Conservation (phyloP, 2,888 invertebrate species). For the Bembecia ichneumoniformis region DNA sequence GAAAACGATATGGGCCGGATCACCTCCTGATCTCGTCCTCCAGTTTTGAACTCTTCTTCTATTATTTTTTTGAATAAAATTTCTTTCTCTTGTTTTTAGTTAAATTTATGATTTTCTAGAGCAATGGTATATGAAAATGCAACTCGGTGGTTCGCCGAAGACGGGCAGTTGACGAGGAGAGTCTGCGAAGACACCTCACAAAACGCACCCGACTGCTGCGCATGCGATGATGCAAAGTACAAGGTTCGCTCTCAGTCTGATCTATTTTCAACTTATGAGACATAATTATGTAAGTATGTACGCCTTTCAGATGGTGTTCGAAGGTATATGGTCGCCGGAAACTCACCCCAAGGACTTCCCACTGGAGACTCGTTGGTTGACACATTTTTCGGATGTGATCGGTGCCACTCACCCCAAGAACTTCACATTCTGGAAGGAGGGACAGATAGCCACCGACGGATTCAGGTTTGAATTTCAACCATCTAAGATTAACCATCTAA, state of each 20-base stretch:
- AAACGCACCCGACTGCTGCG: conserved; percentile 80
- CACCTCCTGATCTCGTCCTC: too few relatives aligned
- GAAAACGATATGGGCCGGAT: too few relatives aligned
- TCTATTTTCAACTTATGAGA: neutral
- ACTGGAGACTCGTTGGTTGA: conserved; percentile 84
- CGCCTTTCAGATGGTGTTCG: conserved; percentile 78
- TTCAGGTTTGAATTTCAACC: conserved; percentile 80
- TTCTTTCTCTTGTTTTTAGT: conserved; percentile 1
- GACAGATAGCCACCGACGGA: conserved; percentile 88
- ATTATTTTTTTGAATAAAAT: neutral
- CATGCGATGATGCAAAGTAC: conserved; percentile 97
- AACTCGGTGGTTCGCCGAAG: conserved; percentile 90
- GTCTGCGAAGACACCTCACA: conserved; percentile 83
- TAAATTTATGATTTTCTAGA: conserved; percentile 50
- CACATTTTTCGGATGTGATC: conserved; percentile 97
- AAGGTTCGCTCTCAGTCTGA: conserved; percentile 62
- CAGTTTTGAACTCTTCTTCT: neutral
- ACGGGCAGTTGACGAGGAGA: conserved; percentile 83
- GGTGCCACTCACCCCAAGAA: conserved; percentile 93
- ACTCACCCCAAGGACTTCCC: conserved; percentile 98
- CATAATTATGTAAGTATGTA: neutral
- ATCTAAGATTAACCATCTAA: too few relatives aligned
- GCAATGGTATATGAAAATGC: conserved; percentile 88
- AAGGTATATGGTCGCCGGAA: conserved; percentile 95
- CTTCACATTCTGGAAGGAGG: conserved; percentile 93